phyloP scores from a whole-genome alignment of 1,140 invertebrate genomes.

The Paracyclopina nana region DNA sequence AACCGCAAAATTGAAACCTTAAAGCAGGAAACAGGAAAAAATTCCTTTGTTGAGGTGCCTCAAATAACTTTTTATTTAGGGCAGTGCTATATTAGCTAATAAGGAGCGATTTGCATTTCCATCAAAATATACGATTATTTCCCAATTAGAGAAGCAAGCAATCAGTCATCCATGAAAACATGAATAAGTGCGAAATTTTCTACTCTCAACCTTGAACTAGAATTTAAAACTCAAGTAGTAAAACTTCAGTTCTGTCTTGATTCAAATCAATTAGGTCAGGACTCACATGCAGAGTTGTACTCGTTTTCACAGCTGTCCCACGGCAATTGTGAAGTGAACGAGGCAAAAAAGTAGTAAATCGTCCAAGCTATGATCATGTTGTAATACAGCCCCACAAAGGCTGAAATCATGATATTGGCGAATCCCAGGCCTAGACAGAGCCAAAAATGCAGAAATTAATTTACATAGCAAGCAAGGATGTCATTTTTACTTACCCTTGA shows the following conservation, averaged over 20 bases:
- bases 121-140: too few species aligned
- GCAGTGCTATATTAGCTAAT: too few species aligned
- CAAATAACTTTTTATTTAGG: too few species aligned
- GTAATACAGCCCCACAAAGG: slow-evolving; percentile 55
- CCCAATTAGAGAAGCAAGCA: too few species aligned
- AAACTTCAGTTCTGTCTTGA: neutral
- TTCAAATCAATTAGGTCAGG: neutral
- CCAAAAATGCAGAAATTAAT: neutral
- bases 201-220: neutral
- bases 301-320: slow-evolving; percentile 51
- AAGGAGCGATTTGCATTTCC: too few species aligned
- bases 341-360: slow-evolving; percentile 56
- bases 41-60: too few species aligned
- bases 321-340: slow-evolving; percentile 38
- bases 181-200: too few species aligned
- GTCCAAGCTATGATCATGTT: slow-evolving; percentile 66
- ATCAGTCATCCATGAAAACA: too few species aligned
- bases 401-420: slow-evolving; percentile 57
- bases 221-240: neutral
- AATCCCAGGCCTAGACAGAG: slow-evolving; percentile 46
- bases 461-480: slow-evolving; percentile 22
- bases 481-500: slow-evolving; percentile 25
- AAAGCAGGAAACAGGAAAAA: too few species aligned
- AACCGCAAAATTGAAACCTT: too few species aligned
- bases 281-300: slow-evolving; percentile 39